phyloP scores from a whole-genome alignment of 2,113 vertebrate genomes.

The Eubucco bourcierii region DNA sequence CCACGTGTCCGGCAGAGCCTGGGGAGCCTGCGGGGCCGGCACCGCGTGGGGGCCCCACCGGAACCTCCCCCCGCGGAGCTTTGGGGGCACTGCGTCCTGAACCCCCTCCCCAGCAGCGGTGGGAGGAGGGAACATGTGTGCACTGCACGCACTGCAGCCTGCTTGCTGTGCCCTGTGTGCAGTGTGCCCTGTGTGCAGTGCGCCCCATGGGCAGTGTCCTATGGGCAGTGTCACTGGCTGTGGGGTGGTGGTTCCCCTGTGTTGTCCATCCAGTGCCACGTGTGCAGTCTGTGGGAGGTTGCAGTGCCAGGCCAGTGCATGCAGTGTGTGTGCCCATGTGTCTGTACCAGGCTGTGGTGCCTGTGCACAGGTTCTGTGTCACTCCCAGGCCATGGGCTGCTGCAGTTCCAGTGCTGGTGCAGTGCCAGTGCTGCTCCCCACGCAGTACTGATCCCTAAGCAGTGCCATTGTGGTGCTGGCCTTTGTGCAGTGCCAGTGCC shows the following conservation, averaged over 20 bases:
- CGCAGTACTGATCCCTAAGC: neutral
- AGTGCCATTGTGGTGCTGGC: too few species aligned
- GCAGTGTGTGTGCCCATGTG: neutral
- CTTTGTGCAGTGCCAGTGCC: neutral
- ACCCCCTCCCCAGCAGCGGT: too few species aligned
- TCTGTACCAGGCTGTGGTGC: neutral
- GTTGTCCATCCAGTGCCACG: rapidly evolving
- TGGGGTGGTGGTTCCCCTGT: neutral
- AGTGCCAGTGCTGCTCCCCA: neutral
- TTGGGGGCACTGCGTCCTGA: neutral
- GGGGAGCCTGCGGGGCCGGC: neutral
- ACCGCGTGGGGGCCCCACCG: neutral
- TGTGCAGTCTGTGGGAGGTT: neutral
- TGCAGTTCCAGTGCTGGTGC: too few species aligned
- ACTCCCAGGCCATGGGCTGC: neutral
- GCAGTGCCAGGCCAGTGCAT: neutral
- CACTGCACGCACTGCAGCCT: neutral
- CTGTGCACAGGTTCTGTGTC: neutral
- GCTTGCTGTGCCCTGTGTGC: neutral
- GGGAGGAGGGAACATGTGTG: neutral
- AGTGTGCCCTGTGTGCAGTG: too few species aligned
- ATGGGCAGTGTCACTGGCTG: too few species aligned
- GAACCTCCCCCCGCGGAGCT: neutral
- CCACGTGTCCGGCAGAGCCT: neutral
- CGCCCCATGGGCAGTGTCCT: too few species aligned